phyloP scores from a whole-genome alignment of 2,797 vertebrate genomes.

The Aplochiton taeniatus region DNA sequence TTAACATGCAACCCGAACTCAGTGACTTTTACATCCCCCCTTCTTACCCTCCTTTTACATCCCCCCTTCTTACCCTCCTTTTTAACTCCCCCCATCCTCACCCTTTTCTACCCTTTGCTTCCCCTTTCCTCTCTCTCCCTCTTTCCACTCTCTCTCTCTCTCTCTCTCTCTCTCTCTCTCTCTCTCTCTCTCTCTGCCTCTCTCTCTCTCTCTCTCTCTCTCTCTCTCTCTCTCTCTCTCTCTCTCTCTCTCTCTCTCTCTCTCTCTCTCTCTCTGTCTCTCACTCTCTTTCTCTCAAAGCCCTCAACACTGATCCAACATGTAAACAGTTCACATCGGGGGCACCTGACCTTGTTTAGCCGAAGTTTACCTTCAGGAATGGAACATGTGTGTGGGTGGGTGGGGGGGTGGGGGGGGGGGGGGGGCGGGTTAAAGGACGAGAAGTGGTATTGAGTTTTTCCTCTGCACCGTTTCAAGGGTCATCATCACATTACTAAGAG shows the following conservation, averaged over 20 bases:
- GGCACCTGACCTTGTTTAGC: constrained; percentile 38
- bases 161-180: too few relatives aligned
- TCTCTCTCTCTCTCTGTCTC: too few relatives aligned
- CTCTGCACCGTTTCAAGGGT: constrained; percentile 15
- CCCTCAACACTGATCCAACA: constrained; percentile 30
- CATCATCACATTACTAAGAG: too few relatives aligned
- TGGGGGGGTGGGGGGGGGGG: too few relatives aligned
- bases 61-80: constrained; percentile 37
- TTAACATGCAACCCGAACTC: constrained; percentile 78
- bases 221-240: too few relatives aligned
- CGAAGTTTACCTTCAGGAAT: constrained; percentile 40
- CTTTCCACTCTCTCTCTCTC: too few relatives aligned
- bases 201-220: constrained; percentile 37
- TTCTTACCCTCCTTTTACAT: constrained; percentile 35
- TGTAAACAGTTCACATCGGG: constrained; percentile 21
- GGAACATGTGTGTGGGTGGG: too few relatives aligned
- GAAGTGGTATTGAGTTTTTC: constrained; percentile 50
- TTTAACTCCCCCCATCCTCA: not conserved
- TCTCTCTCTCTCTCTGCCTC: not conserved
- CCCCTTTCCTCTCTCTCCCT: not conserved
- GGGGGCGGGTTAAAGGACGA: not conserved
- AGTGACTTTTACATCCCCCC: constrained; percentile 54
- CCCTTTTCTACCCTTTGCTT: too few relatives aligned
- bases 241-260: too few relatives aligned
- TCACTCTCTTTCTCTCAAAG: too few relatives aligned